Base-by-base conservation (phyloP, 2,888 invertebrate genomes). In the Sycophila texana region DNA sequence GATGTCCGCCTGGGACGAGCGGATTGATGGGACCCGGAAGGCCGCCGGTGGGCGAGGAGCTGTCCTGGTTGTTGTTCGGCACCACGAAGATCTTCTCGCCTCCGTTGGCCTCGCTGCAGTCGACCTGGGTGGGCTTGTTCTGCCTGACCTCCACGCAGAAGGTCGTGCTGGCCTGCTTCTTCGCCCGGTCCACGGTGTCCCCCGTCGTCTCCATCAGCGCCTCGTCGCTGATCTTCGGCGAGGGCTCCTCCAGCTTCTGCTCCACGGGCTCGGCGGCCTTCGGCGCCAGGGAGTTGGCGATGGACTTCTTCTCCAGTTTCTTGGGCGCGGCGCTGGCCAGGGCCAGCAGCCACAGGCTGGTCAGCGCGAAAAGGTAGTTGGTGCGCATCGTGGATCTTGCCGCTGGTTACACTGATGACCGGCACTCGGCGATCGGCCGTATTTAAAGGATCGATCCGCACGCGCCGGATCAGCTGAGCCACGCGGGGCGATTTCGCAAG, bases 61-160 rank as follows among this genome's bases (percentile, higher is more conserved):
- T 13, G 16, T 30, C 4, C 30, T 16, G 30, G 16, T 13, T 3
- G 13, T 10, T 10, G 30, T 4, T 4, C 1, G 30, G 61, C 4
- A 22, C 7, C 13, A 5, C 14, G 61, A 26, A 61, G 1, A 26
- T 30, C n/a, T 26, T 22, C 5, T 26, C 22, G 14, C 16, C 16
- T 1, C 53, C 53, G 16, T 61, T 71, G 16, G 51, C 0, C 63
- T 80, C 80, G 49, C 66, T 53, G 76, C 81, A 81, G 65, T 81
- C 81, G 0, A 81, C 81, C 70, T 79, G 70, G 4, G 70, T 70
- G 0, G 78, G 78, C 76, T 81, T 78, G 60, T 81, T 76, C 30
- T 76, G 76, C 0, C 70, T 57, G 18, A 81, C 66, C 49, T 81
- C 79, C 13, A 81, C 74, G 74, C 81, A 81, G 77, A 81, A 77